These are phyloP conservation scores for Xylota segnis DNA, from an alignment of 2,888 invertebrate species.

Conservation along the genomic window DNA sequence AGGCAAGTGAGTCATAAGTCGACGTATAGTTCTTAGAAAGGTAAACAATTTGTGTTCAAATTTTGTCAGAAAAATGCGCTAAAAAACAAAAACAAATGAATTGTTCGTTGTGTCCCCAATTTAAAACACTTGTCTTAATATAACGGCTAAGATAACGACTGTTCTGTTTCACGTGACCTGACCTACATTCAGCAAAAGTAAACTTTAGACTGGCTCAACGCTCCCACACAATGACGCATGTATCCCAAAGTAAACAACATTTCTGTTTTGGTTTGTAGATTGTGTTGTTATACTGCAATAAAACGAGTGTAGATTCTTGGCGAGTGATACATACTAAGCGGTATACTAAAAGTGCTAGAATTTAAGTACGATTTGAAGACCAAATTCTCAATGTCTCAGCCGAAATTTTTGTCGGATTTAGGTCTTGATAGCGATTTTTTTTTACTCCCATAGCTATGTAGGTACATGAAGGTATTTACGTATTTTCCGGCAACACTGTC, in stretches of 20 bases:
- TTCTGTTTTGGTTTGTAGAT: not conserved
- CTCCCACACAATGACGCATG: not conserved
- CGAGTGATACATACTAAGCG: not conserved
- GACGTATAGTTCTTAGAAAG: not conserved
- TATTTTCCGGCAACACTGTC: too few relatives aligned
- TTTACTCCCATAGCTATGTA: too few relatives aligned
- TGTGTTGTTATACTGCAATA: not conserved
- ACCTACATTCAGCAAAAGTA: constrained; percentile 7
- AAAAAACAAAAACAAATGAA: not conserved
- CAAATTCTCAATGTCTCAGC: not conserved
- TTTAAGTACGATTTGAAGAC: not conserved
- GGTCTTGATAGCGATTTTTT: too few relatives aligned
- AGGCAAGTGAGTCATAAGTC: not conserved
- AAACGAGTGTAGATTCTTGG: not conserved
- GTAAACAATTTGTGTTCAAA: not conserved
- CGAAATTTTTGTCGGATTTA: too few relatives aligned
- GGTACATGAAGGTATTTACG: too few relatives aligned
- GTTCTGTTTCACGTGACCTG: not conserved
- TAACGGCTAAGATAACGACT: not conserved
- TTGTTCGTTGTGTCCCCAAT: not conserved
- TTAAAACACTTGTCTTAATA: not conserved
- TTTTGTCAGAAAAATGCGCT: not conserved
- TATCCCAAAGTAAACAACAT: not conserved
- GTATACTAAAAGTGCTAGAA: not conserved
- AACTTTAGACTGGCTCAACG: not conserved